Evolutionary conservation across 35 echinoderm and acorn worm species (phyloP), one percentile per base, ranked within the genome.

Genomic region (Lytechinus variegatus): DNA sequence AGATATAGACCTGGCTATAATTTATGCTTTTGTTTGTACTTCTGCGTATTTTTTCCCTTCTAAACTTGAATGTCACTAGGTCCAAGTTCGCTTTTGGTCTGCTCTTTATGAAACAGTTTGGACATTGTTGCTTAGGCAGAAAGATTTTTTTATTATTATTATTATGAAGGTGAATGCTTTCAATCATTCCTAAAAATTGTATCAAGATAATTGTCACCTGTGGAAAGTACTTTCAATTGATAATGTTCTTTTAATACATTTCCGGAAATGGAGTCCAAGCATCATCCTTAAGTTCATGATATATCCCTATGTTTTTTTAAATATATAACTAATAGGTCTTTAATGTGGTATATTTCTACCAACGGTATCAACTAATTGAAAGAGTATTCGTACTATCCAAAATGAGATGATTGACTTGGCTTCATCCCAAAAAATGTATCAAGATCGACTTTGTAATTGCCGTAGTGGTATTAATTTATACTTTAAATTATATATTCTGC

Each of bases 1-100:
- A 79, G 19, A 79, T 79, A 79, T n/a, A 79, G 66, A 79, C 66
- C 19, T 79, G 66, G 66, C 4, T 24, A 79, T 79, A 79, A 79
- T 79, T 79, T 79, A 79, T 79, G 66, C 66, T 79, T 79, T 79
- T 79, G 66, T 79, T 79, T 79, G 66, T 79, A 79, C 16, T 79
- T 79, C 66, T 79, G 66, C 66, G 9, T 58, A 58, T 58, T 58
- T 58, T 58, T 58, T 58, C 13, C 2, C 13, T 58, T 58, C 66
- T 24, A 8, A 79, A 24, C 21, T 8, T 79, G 66, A 24, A 79
- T 79, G 66, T 79, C 66, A 79, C 66, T 79, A 6, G 66, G 66
- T 79, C 19, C 66, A 79, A 79, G 66, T 79, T 79, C 66, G 66
- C 16, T 24, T 79, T 79, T 79, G 19, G 66, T 79, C n/a, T n/a